Base-by-base conservation (phyloP, 2,113 vertebrate species). In the Microtus montanus region DNA sequence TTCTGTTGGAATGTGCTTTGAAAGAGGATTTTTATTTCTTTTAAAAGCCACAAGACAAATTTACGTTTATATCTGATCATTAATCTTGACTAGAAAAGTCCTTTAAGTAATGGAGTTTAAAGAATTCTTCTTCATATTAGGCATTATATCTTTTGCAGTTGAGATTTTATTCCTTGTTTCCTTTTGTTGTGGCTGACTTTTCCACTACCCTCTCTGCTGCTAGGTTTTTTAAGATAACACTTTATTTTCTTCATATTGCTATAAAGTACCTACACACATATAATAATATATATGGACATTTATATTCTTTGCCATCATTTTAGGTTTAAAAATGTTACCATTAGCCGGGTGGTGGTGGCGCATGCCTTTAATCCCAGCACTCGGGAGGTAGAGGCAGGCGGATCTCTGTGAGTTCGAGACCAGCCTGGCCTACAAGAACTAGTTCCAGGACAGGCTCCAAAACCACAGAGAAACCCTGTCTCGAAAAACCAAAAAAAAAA, bases 1-100 rank as follows among this genome's bases (percentile, higher is more conserved):
- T 87, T 96, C 78, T 92, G 44, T 87, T 91, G 52, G 58, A 90
- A 94, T 90, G 68, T 96, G 26, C 63, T 94, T 91, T 85, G 17
- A 13, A 85, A 68, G 26, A 35, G 9, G 5, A 68, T 80, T 14
- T 74, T 93, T 87, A 19, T 89, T 97, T 92, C 28, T 95, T 80
- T 79, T 87, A 49, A 92, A 92, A 95, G 8, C n/a, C 17, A 86
- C 24, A 64, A 79, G 28, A 68, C 49, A 75, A 47, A 78, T 2
- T 89, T 64, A 83, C 82, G 86, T 82, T 95, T 47, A 22, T 14
- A 17, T 63, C 49, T 95, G 24, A 82, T 87, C 47, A 78, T 80
- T 92, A 89, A 86, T 89, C 77, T 89, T 77, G 58, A 35, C 41
- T 52, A 74, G 93, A 93, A 92, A 91, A 77, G 33, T 28, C 6